Conservation (phyloP, 2,113 vertebrate species). For the Chamaea fasciata region DNA sequence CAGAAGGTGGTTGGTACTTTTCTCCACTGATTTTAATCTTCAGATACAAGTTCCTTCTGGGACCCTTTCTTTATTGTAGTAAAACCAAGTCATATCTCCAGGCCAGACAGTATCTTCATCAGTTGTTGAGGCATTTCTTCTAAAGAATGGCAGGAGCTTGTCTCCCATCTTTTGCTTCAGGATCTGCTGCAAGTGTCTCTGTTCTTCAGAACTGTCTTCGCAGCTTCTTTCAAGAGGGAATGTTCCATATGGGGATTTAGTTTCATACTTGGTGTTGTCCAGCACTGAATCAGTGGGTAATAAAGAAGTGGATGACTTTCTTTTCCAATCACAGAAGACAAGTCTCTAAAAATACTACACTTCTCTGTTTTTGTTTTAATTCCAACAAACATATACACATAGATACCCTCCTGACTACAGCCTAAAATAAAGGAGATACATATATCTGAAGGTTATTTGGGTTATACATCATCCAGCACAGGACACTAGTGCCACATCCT, state of each 20-base stretch:
- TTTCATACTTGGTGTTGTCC: neutral
- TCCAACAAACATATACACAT: neutral
- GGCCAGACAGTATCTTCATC: neutral
- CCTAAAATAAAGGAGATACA: neutral
- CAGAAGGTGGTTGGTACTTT: neutral
- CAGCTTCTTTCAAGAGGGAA: neutral
- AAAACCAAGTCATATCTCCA: neutral
- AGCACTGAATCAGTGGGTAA: neutral
- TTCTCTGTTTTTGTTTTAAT: neutral
- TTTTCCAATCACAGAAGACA: neutral
- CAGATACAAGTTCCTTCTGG: neutral
- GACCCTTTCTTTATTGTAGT: neutral
- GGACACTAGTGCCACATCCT: neutral
- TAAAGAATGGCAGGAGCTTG: neutral
- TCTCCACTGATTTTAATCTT: neutral
- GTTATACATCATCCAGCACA: neutral
- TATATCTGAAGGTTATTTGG: neutral
- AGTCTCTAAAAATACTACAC: neutral
- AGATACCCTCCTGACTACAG: neutral
- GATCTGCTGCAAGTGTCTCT: neutral
- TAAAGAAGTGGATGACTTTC: neutral
- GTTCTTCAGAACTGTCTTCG: neutral
- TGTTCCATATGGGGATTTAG: neutral
- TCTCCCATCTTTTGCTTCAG: neutral
- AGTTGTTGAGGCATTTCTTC: neutral